Conservation (phyloP, 1,140 invertebrate species). For the Ephestia elutella region DNA sequence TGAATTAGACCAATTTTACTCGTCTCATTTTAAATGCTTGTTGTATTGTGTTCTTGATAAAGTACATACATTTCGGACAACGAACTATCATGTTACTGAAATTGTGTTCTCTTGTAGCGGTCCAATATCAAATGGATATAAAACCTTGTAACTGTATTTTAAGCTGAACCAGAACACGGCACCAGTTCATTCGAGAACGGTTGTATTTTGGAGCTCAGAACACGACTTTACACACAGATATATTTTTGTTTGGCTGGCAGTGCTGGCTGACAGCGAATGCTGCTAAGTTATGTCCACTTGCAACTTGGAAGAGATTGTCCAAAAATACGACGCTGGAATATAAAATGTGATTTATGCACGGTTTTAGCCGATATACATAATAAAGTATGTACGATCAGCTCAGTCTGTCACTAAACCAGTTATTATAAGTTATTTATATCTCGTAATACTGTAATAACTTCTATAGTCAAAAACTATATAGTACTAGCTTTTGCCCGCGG, state of each 20-base stretch:
- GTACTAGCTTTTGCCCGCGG: no score
- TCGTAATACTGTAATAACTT: neutral
- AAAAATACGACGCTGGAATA: neutral
- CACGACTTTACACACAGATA: neutral
- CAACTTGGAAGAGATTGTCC: neutral
- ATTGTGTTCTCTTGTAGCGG: conserved; percentile 1
- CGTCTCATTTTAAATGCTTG: neutral
- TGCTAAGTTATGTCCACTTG: neutral
- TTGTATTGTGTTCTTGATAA: neutral
- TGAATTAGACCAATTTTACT: neutral
- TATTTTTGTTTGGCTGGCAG: neutral
- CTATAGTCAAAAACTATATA: neutral
- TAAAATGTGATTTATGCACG: neutral
- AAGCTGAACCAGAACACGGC: neutral
- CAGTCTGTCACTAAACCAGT: neutral
- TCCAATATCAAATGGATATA: neutral
- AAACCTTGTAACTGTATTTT: conserved; percentile 2
- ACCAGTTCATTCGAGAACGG: neutral
- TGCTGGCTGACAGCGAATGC: neutral
- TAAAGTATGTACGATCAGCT: neutral
- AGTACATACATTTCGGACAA: neutral
- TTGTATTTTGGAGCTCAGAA: neutral
- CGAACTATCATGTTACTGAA: neutral
- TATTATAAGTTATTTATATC: neutral
- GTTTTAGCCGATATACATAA: neutral